Conservation (phyloP, 37 sponge, comb jelly and placozoan species). For the Tethya wilhelma region DNA sequence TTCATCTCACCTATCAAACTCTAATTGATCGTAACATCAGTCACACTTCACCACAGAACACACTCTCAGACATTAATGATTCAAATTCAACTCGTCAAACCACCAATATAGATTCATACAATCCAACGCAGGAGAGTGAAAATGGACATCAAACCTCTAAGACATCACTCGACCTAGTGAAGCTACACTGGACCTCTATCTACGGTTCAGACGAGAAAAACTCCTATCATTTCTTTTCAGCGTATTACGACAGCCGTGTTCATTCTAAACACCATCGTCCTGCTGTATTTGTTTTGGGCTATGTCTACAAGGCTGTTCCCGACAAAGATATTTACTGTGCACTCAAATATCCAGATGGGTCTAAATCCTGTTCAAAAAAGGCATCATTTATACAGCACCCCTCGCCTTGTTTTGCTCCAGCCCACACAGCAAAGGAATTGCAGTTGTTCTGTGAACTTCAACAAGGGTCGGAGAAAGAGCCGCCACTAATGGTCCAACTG, state of each 20-base stretch:
- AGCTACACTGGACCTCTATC: constrained; percentile 4
- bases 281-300: constrained; percentile 23
- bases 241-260: constrained; percentile 23
- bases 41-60: too few relatives aligned
- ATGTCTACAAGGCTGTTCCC: neutral
- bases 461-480: neutral
- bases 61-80: too few relatives aligned
- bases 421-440: neutral
- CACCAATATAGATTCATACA: too few relatives aligned
- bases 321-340: neutral
- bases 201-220: neutral
- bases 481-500: neutral
- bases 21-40: too few relatives aligned
- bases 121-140: too few relatives aligned
- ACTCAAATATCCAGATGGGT: neutral
- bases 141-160: too few relatives aligned
- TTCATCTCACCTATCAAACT: too few relatives aligned
- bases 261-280: neutral
- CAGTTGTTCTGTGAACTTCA: neutral
- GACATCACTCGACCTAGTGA: too few relatives aligned
- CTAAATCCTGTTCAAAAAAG: neutral
- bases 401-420: neutral
- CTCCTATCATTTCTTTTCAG: constrained; percentile 30
- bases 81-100: too few relatives aligned
- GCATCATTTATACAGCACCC: neutral